Conservation (phyloP, 2,797 vertebrate genomes). For the Acanthornis magna region DNA sequence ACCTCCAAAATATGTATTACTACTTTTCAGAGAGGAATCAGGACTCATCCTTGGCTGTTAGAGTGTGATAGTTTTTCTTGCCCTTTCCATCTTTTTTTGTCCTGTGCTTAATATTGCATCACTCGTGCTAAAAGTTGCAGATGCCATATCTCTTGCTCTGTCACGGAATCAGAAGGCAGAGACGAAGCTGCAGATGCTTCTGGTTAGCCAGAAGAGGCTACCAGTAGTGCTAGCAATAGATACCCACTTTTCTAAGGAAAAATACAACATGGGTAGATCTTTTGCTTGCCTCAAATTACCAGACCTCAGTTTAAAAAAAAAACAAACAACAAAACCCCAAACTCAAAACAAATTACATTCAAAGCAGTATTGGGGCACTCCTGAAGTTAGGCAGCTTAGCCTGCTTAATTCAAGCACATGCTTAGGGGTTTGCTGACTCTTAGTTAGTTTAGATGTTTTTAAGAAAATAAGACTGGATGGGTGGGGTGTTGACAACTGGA, state of each 20-base stretch:
- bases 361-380: background rate
- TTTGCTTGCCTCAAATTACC: background rate
- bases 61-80: background rate
- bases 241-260: background rate
- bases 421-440: background rate
- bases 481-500: background rate
- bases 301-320: background rate
- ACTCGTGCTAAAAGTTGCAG: background rate
- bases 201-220: background rate
- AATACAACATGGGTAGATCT: background rate
- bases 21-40: background rate
- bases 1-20: background rate
- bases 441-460: background rate
- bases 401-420: background rate
- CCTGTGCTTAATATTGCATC: background rate
- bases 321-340: background rate
- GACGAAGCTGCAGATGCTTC: background rate
- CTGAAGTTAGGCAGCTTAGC: background rate
- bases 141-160: background rate
- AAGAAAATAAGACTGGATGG: background rate
- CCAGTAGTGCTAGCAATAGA: background rate
- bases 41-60: background rate
- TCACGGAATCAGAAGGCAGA: background rate
- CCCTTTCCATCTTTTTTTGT: background rate
- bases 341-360: background rate